Conservation (phyloP, 2,113 vertebrate species). For the Porphyrio hochstetteri region DNA sequence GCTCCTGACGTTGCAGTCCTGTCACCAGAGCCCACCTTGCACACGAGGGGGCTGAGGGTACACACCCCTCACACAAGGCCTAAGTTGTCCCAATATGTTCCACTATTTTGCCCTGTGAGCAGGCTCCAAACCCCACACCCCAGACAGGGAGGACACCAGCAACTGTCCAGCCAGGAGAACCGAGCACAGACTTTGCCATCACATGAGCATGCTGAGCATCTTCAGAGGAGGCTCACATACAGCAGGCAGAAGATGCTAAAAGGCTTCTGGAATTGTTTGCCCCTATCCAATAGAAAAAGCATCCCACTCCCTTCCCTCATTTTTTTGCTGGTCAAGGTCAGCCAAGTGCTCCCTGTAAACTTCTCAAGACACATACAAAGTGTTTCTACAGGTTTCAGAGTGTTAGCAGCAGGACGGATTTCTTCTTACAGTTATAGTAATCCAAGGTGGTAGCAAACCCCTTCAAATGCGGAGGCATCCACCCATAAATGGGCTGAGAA, state of each 20-base stretch:
- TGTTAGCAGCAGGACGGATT: not conserved
- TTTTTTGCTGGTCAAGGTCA: not conserved
- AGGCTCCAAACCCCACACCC: not conserved
- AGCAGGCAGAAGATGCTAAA: not conserved
- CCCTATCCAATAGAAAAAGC: not conserved
- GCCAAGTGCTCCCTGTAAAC: not conserved
- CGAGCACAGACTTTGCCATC: not conserved
- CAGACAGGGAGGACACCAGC: not conserved
- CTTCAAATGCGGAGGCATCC: not conserved
- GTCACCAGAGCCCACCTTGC: not conserved
- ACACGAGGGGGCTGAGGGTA: rapidly evolving
- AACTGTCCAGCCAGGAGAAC: not conserved
- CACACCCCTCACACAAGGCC: not conserved
- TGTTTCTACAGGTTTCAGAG: not conserved
- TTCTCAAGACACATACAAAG: not conserved
- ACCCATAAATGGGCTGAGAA: not conserved
- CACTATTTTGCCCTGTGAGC: not conserved
- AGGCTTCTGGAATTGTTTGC: not conserved
- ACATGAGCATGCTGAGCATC: not conserved
- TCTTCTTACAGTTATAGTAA: not conserved
- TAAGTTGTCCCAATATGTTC: not conserved
- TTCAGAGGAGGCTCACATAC: not conserved
- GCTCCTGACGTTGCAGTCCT: not conserved
- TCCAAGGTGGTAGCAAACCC: not conserved
- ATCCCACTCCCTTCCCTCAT: not conserved